Conservation (phyloP, 2,888 invertebrate species). For the Acleris holmiana region DNA sequence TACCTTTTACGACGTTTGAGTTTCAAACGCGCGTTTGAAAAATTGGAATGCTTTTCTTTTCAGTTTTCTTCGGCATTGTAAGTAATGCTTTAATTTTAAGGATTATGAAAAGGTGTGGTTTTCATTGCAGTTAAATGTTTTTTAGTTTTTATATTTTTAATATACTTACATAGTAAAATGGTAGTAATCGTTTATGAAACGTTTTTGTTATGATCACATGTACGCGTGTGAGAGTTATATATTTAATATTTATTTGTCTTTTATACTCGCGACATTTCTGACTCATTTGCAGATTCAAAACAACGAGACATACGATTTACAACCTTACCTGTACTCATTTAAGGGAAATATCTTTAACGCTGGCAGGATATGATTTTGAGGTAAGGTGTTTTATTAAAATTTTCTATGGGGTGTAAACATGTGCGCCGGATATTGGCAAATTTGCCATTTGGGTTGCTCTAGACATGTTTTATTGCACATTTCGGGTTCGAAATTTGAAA, state of each 20-base stretch:
- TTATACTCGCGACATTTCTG: constrained; percentile 18
- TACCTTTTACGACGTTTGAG: constrained; percentile 74
- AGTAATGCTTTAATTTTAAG: not conserved
- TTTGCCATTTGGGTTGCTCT: constrained; percentile 29
- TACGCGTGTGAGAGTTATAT: constrained; percentile 20
- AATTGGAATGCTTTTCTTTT: constrained; percentile 46
- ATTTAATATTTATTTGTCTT: constrained; percentile 29
- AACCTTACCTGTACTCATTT: not conserved
- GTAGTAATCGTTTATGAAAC: constrained; percentile 6
- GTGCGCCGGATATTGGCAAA: constrained; percentile 49
- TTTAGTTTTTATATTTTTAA: too few species aligned
- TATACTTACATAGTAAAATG: too few species aligned
- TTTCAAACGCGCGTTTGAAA: constrained; percentile 63
- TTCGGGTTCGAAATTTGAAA: constrained; percentile 29
- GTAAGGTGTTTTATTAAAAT: constrained; percentile 63
- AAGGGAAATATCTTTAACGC: constrained; percentile 3
- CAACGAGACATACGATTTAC: constrained; percentile 6
- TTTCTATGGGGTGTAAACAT: constrained; percentile 54
- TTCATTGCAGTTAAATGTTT: too few species aligned
- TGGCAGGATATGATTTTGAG: constrained; percentile 3
- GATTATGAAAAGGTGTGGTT: too few species aligned
- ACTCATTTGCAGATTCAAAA: not conserved
- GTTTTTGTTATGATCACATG: constrained; percentile 16
- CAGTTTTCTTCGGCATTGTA: constrained; percentile 38
- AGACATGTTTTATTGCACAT: constrained; percentile 32